Evolutionary conservation across 2,888 invertebrate genomes (phyloP), one percentile per base, ranked within the genome.

Genomic region (Meteorus colon): DNA sequence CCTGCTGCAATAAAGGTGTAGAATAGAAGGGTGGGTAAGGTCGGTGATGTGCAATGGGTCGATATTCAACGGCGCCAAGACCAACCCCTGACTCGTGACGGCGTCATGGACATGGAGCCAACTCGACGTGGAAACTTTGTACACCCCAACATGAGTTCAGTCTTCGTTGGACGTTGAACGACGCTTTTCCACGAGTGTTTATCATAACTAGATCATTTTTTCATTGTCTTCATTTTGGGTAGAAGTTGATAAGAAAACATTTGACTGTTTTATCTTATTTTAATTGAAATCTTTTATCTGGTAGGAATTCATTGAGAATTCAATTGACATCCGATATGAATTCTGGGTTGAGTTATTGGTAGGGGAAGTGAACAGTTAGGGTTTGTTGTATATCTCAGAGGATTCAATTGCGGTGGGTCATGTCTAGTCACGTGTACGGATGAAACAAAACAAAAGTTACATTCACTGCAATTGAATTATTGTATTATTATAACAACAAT

Each of bases 41-140:
- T 60, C 29, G 75, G 78, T 80, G 77, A 74, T 78, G 79, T 78
- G 79, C 78, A 76, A 79, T 77, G 80, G 83, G 79, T 83, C 83
- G 83, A 83, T 83, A 83, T 81, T 79, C 77, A 29, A 78, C 80
- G 82, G 81, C 83, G 83, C 82, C 82, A 81, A 74, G 78, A 78
- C 78, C 74, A 75, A 75, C 79, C 72, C 48, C 75, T 62, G 24
- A 78, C 80, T 77, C 69, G 66, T 41, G 19, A 65, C 77, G 74
- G 74, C 75, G 65, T 74, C 66, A 74, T 62, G 48, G 63, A 63
- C 62, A 70, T 73, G 62, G 75, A 75, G 74, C 75, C 76, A 79
- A 75, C 55, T 60, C 77, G 75, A 72, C 78, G 77, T 78, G 76
- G 74, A 79, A 78, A 76, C 75, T 78, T 76, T 76, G 69, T 65